phyloP scores from a whole-genome alignment of 1,140 invertebrate species.

The Campodea augens region DNA sequence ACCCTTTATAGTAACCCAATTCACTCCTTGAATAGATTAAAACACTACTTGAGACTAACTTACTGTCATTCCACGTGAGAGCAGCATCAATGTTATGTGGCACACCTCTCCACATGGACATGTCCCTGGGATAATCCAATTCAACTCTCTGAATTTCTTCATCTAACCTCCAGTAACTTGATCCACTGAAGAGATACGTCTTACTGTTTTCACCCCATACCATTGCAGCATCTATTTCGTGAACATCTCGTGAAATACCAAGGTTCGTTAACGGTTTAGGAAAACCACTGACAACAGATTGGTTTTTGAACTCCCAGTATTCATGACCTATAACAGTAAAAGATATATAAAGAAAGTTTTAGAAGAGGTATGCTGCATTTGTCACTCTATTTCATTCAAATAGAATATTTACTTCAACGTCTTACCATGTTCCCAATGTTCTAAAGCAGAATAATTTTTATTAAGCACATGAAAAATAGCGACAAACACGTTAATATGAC shows the following conservation, averaged over 20 bases:
- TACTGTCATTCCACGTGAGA: slow-evolving; percentile 69
- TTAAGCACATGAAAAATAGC: no score
- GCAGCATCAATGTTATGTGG: slow-evolving; percentile 65
- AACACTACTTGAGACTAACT: slow-evolving; percentile 17
- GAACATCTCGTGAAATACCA: slow-evolving; percentile 53
- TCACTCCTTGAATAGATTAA: no score
- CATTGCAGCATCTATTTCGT: slow-evolving; percentile 73
- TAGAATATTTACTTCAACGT: no score
- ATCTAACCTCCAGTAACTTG: slow-evolving; percentile 70
- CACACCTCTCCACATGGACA: slow-evolving; percentile 68
- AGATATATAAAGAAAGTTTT: no score
- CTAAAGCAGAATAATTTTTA: no score
- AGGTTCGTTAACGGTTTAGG: slow-evolving; percentile 49
- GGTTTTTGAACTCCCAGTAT: slow-evolving; percentile 54
- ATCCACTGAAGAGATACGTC: slow-evolving; percentile 74
- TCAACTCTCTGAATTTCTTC: slow-evolving; percentile 56
- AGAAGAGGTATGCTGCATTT: no score
- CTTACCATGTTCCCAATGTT: no score
- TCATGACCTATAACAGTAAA: no score
- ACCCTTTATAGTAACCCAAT: no score
- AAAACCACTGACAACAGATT: slow-evolving; percentile 43
- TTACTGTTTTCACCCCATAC: slow-evolving; percentile 75
- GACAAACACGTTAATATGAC: no score
- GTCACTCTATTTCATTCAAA: no score
- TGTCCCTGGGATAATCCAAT: slow-evolving; percentile 68